Evolutionary conservation across 2,888 invertebrate genomes (phyloP), one percentile per base, ranked within the genome.

Genomic region (Leptinotarsa juncta): DNA sequence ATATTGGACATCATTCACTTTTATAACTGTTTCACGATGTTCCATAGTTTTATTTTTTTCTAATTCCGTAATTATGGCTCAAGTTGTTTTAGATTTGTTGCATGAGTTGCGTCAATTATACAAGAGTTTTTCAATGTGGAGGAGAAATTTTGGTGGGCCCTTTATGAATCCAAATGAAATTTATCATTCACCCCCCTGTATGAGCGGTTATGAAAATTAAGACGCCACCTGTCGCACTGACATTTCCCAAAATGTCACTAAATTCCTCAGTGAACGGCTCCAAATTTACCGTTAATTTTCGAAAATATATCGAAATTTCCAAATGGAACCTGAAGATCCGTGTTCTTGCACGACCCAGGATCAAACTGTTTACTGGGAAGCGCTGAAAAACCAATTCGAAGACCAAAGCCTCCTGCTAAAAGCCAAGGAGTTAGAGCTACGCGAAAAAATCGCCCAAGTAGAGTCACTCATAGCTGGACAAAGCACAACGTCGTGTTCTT

Each of bases 371-470:
- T 77, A 70, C 70, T 78, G 79, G 78, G 76, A 77, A 69, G 7
- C 42, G 18, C 26, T 79, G 20, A 74, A 72, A 65, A 48, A 65
- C 18, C 74, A 76, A 42, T 78, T 76, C 62, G 78, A 78, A 70
- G 77, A 76, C 50, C 70, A 74, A 67, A 79, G 74, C 15, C 53
- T 55, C 20, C 15, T 55, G n/a, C 73, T 79, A 15, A 70, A 72
- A 65, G 73, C 74, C 18, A 70, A 73, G 20, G 78, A 79, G 55
- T 65, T 70, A 49, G 77, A 79, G 65, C 67, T 79, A 16, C 71
- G 76, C 32, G 57, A 53, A 18, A 79, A 73, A 70, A 65, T 79
- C 23, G 71, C 73, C n/a, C 76, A 76, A 32, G 77, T 78, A 71
- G 73, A 79, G 23, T 60, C 72, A 23, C 60, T 75, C 14, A 71